phyloP scores from a whole-genome alignment of 37 sponge, comb jelly and placozoan genomes.

The Bolinopsis microptera region DNA sequence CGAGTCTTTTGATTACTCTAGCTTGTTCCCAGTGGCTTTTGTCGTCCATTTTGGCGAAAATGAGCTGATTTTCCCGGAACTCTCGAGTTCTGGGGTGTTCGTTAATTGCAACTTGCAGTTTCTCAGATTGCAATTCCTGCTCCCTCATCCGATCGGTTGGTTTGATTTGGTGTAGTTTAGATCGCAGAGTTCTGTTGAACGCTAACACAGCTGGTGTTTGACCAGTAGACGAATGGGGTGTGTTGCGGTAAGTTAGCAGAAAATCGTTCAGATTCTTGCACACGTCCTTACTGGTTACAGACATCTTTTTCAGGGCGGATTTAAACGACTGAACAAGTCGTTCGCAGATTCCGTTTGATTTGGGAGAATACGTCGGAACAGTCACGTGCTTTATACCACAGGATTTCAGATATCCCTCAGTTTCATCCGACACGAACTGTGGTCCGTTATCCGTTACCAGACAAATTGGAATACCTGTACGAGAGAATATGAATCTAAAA shows the following conservation, averaged over 20 bases:
- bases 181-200: neutral
- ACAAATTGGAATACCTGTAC: neutral
- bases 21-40: neutral
- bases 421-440: constrained; percentile 62
- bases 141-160: neutral
- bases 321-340: neutral
- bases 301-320: neutral
- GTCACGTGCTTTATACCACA: neutral
- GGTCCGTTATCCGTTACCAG: constrained; percentile 68
- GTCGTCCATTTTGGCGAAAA: neutral
- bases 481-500: neutral
- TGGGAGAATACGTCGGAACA: neutral
- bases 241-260: neutral
- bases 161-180: neutral
- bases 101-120: neutral
- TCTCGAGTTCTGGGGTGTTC: neutral
- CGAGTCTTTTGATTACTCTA: neutral
- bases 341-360: neutral
- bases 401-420: neutral
- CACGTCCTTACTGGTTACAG: neutral
- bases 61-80: neutral
- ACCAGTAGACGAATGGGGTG: neutral
- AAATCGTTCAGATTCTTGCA: neutral
- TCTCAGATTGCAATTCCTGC: neutral
- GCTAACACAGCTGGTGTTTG: neutral